phyloP scores from a whole-genome alignment of 2,888 invertebrate genomes.

The Drosophila quinaria region DNA sequence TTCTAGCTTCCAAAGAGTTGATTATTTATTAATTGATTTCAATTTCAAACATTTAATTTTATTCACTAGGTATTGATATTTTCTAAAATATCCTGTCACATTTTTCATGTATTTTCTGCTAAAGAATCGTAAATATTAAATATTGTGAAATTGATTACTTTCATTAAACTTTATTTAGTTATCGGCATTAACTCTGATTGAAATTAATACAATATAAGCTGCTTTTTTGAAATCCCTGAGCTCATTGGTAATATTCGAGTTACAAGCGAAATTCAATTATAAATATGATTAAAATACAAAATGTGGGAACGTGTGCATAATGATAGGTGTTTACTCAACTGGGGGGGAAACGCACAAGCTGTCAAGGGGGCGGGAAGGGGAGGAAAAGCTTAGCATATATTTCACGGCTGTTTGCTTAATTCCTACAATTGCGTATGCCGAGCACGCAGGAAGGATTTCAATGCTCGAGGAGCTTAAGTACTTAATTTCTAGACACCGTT shows the following conservation, averaged over 20 bases:
- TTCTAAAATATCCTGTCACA: too few species aligned
- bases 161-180: not conserved
- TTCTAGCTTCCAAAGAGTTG: not conserved
- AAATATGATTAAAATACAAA: constrained; percentile 43
- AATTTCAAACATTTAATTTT: too few species aligned
- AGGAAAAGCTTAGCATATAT: constrained; percentile 39
- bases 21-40: not conserved
- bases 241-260: not conserved
- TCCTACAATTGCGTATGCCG: constrained; percentile 30
- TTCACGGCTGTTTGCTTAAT: constrained; percentile 31
- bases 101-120: too few species aligned
- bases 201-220: not conserved
- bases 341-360: not conserved
- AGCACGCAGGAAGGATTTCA: constrained; percentile 28
- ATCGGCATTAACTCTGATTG: not conserved
- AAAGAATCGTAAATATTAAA: not conserved
- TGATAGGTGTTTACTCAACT: not conserved
- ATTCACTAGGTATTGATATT: too few species aligned
- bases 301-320: constrained; percentile 10
- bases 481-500: constrained; percentile 51
- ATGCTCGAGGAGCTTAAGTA: constrained; percentile 38
- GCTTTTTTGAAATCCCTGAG: not conserved
- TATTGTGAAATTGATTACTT: not conserved
- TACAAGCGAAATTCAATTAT: constrained; percentile 41
- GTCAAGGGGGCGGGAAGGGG: not conserved